A percentile compares a stretch with the other conserved stretches of the same genome.
Conservation (phyloP, 2,888 invertebrate genomes). For the Masnerella sp. region DNA sequence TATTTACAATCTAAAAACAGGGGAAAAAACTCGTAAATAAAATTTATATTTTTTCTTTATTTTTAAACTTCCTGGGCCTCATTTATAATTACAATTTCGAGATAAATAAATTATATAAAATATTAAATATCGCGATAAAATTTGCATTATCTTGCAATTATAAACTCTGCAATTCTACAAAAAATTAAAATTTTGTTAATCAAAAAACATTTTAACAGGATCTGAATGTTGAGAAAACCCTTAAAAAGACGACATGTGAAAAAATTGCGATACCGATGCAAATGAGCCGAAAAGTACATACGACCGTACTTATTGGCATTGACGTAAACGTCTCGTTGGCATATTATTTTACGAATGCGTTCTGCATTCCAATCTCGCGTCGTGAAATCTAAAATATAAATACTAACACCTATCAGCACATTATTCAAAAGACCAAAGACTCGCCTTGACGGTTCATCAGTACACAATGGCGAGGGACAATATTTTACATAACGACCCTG, state of each 20-base stretch:
- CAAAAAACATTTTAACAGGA: no score
- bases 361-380: constrained; percentile 26
- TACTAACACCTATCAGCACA: constrained; percentile 31
- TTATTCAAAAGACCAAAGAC: constrained; percentile 41
- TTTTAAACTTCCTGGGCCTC: no score
- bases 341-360: constrained; percentile 22
- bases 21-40: no score
- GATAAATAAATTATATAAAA: no score
- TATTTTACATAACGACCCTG: constrained; percentile 19
- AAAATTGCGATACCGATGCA: not conserved
- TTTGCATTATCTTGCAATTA: no score
- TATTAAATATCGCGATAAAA: no score
- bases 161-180: no score
- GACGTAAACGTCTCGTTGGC: constrained; percentile 16
- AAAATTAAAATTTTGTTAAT: not conserved
- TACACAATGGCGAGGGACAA: constrained; percentile 30
- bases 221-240: no score
- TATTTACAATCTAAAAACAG: no score
- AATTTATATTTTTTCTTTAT: no score
- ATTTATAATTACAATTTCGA: no score
- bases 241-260: not conserved
- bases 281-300: constrained; percentile 7
- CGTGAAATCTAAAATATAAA: constrained; percentile 46
- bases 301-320: constrained; percentile 11
- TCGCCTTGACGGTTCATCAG: constrained; percentile 22